phyloP scores from a whole-genome alignment of 2,113 vertebrate genomes.

The Ia io region DNA sequence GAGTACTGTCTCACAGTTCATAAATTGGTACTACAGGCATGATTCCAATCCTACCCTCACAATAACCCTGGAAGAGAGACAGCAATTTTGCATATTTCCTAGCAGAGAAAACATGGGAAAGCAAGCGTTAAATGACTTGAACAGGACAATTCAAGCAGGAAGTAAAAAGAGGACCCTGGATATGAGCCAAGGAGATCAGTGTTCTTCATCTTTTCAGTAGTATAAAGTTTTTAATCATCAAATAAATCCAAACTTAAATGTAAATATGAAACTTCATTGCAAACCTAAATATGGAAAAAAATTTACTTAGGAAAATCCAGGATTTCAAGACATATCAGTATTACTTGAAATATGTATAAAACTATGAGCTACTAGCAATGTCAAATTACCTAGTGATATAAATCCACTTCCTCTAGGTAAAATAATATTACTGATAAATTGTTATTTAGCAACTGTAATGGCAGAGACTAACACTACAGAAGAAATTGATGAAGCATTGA shows the following conservation, averaged over 20 bases:
- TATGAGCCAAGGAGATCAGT: background rate
- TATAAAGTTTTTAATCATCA: background rate
- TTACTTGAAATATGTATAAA: background rate
- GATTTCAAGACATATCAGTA: background rate
- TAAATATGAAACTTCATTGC: background rate
- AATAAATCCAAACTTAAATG: background rate
- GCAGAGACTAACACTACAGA: constrained; percentile 43
- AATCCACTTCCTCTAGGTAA: background rate
- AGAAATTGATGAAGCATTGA: constrained; percentile 76
- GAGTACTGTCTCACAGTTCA: background rate
- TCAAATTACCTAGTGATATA: background rate
- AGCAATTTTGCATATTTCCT: background rate
- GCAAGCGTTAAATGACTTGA: background rate
- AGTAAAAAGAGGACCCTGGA: background rate
- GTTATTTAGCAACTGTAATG: background rate
- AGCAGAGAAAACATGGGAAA: background rate
- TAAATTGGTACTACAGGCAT: background rate
- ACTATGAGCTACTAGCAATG: background rate
- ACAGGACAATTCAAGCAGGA: background rate
- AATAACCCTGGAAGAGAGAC: background rate
- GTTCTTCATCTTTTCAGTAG: background rate
- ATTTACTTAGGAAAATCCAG: background rate
- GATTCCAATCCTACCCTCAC: background rate
- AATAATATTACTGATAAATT: background rate
- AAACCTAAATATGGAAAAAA: background rate